Evolutionary conservation across 2,113 vertebrate species (phyloP), one percentile per base, ranked within the genome.

Genomic region (mouse (Mus musculus)): DNA sequence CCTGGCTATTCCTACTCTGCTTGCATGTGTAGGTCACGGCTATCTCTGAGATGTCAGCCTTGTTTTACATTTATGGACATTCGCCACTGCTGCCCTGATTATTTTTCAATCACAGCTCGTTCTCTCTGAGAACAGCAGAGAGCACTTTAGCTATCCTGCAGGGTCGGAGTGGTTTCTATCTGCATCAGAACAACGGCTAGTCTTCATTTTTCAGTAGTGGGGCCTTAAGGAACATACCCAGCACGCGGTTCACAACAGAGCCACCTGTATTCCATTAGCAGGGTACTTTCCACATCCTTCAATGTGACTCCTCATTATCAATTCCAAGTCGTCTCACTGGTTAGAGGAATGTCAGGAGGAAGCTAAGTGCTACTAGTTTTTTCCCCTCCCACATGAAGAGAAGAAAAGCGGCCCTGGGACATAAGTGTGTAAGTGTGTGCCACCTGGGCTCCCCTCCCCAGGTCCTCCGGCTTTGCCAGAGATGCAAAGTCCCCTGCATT

Each of bases 1-100:
- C 6, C 24, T 67, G 61, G 14, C 17, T n/a, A 71, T 8, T 3
- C 30, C 67, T 1, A 22, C 36, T 49, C 17, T 16, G 49, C 54
- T 49, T 4, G 30, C 9, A 1, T 0, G 1, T 11, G 52, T 0
- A 52, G 88, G 42, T 28, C 5, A 1, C 1, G 17, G 89, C 46
- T 4, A 4, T 76, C 36, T 56, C 26, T 26, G 6, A 30, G 49
- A 3, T n/a, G 7, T 49, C n/a, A 59, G 59, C 71, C 69, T 76
- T 76, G 36, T 61, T 84, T 39, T 52, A 36, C 24, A 39, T 26
- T 33, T 42, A 67, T 52, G 33, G 39, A 89, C 46, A 71, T 77
- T 71, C 63, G 63, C 13, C 76, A 75, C 6, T 13, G 20, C 33
- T 87, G 46, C 2, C 80, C 16, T 63, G 82, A 13, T 81, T 76